These are phyloP conservation scores for Proteles cristata DNA, from an alignment of 2,113 vertebrate genomes.

Conservation along the genomic window DNA sequence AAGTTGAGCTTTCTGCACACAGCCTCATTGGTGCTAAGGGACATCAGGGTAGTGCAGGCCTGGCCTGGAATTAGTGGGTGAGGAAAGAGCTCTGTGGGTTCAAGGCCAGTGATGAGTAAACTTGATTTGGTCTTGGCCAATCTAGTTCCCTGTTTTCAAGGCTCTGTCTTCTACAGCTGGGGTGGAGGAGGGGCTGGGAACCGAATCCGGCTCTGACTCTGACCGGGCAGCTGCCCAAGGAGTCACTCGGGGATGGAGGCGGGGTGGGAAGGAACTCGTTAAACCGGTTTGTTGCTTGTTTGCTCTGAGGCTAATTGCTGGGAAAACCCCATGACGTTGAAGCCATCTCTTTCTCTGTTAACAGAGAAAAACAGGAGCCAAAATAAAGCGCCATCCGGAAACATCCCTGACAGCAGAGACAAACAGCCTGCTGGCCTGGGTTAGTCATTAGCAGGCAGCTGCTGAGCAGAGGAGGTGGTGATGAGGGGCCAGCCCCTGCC, in stretches of 20 bases:
- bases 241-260: background rate
- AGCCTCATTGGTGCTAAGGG: background rate
- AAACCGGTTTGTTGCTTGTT: conserved; percentile 49
- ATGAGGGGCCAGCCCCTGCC: background rate
- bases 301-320: conserved; percentile 69
- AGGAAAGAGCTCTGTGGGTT: background rate
- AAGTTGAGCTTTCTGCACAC: background rate
- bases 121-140: background rate
- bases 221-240: conserved; percentile 56
- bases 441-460: conserved; percentile 79
- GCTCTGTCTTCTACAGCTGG: background rate
- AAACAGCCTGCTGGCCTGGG: conserved; percentile 66
- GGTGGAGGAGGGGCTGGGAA: background rate
- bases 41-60: background rate
- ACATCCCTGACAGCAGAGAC: conserved; percentile 64
- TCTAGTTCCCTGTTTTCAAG: background rate
- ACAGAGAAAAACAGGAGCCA: conserved; percentile 75
- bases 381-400: conserved; percentile 78
- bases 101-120: background rate
- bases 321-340: conserved; percentile 73
- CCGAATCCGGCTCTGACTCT: background rate
- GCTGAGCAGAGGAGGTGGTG: background rate
- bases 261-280: conserved; percentile 74
- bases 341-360: conserved; percentile 59
- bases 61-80: accelerated